phyloP scores from a whole-genome alignment of 2,113 vertebrate species.

The Laticauda laticaudata region DNA sequence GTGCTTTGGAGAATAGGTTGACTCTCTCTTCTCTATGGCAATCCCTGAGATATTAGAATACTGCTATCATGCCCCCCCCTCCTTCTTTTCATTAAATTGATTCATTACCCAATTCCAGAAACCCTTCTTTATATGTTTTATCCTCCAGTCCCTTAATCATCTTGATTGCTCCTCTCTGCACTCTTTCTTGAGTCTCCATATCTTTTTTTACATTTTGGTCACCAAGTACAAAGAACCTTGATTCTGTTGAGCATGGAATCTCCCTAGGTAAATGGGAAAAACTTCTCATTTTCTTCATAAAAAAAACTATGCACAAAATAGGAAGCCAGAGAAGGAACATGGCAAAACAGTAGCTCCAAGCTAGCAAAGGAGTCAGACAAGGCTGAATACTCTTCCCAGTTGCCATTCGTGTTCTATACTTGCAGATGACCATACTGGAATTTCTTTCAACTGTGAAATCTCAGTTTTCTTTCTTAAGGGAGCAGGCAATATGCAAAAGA shows the following conservation, averaged over 20 bases:
- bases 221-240: neutral
- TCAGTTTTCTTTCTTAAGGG: neutral
- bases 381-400: neutral
- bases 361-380: neutral
- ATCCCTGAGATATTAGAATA: too few relatives aligned
- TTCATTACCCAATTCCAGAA: too few relatives aligned
- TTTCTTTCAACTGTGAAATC: neutral
- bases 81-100: too few relatives aligned
- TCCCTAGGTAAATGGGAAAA: neutral
- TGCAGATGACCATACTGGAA: neutral
- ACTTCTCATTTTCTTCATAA: neutral
- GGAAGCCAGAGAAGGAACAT: neutral
- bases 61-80: too few relatives aligned
- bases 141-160: too few relatives aligned
- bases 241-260: neutral
- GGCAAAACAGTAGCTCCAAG: neutral
- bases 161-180: too few relatives aligned
- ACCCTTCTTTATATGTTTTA: too few relatives aligned
- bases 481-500: neutral
- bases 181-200: too few relatives aligned
- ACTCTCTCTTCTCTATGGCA: too few relatives aligned
- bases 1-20: too few relatives aligned
- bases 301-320: neutral
- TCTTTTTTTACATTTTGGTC: too few relatives aligned
- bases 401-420: neutral